A percentile compares a stretch with the other conserved stretches of the same genome.
Conservation (phyloP, 2,797 vertebrate species). For the Hydrophis major region DNA sequence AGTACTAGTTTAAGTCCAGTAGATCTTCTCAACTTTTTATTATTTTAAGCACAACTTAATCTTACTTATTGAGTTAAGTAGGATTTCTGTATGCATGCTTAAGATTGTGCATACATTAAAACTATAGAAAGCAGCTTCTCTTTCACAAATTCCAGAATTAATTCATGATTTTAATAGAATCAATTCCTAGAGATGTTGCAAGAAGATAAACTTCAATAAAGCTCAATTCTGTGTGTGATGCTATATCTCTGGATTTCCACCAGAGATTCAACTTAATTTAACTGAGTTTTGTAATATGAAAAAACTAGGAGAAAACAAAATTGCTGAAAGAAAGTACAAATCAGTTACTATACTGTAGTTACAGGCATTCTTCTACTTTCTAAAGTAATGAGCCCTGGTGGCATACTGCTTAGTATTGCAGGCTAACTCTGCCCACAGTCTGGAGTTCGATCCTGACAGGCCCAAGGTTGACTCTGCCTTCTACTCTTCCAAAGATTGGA, state of each 20-base stretch:
- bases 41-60: not conserved
- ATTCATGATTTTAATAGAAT: not conserved
- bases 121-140: not conserved
- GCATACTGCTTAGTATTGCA: not conserved
- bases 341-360: conserved; percentile 48
- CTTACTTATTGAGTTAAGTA: not conserved
- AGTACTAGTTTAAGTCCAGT: not conserved
- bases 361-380: conserved; percentile 57
- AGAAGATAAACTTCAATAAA: not conserved
- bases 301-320: not conserved
- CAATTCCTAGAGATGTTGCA: not conserved
- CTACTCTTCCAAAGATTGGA: not conserved
- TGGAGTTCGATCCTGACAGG: not conserved
- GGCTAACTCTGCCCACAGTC: not conserved
- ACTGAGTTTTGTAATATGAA: not conserved
- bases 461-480: not conserved
- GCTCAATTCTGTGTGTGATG: not conserved
- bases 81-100: not conserved
- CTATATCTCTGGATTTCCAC: not conserved
- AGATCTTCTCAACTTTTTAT: not conserved
- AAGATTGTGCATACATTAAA: not conserved
- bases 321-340: not conserved
- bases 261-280: not conserved
- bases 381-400: not conserved
- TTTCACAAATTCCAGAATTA: not conserved